Percentiles rank a stretch among this genome's conserved stretches.
phyloP scores from a whole-genome alignment of 2,113 vertebrate species.

The Holacanthus passer region DNA sequence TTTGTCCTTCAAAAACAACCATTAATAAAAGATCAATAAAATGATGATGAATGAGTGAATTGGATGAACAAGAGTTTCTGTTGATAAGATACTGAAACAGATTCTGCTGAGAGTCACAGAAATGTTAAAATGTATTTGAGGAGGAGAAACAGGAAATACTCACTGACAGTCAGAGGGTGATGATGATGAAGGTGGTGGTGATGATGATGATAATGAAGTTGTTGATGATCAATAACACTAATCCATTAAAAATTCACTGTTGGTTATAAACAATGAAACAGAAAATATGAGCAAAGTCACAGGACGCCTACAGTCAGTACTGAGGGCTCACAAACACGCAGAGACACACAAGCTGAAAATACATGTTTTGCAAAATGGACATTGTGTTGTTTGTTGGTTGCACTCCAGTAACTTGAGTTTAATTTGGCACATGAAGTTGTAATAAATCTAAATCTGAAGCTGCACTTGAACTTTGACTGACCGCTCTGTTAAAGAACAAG shows the following conservation, averaged over 20 bases:
- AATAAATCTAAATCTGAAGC: no score
- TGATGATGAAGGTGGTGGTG: slow-evolving; percentile 5
- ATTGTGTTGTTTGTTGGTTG: no score
- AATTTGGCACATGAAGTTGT: no score
- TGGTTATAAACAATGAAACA: not conserved
- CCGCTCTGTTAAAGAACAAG: no score
- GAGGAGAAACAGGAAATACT: slow-evolving; percentile 28
- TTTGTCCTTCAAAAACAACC: no score
- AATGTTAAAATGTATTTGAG: no score
- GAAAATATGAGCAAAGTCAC: not conserved
- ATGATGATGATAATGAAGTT: slow-evolving; percentile 7
- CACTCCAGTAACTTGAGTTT: no score
- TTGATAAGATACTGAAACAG: no score
- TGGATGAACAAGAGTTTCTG: no score
- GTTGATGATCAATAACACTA: slow-evolving; percentile 1
- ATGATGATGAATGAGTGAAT: not conserved
- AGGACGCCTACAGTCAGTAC: not conserved
- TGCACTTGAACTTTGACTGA: no score
- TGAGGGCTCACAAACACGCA: not conserved
- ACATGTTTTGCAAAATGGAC: no score
- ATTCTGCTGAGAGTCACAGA: not conserved
- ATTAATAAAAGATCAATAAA: not conserved
- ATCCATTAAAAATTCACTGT: not conserved
- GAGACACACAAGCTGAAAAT: no score
- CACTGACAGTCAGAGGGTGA: slow-evolving; percentile 15